Evolutionary conservation across 2,113 vertebrate genomes (phyloP).

Genomic region (Cavia aperea): DNA sequence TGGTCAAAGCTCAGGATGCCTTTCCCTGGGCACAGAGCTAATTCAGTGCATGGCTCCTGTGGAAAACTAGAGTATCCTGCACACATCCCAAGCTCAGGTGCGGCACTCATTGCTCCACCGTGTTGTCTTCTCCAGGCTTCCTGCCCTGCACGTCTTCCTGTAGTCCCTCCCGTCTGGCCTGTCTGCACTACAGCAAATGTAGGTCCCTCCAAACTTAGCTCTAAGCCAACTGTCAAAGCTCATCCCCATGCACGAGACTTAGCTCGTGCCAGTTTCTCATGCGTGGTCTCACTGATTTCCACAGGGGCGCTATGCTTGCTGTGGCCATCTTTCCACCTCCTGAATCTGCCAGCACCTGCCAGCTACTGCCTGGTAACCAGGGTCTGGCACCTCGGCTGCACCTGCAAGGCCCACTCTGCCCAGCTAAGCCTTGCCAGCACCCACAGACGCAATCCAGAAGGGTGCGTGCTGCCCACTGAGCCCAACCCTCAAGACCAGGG

Average conservation of each 20-base stretch:
- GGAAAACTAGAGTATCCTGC: neutral
- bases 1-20: neutral
- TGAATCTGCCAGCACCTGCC: constrained; percentile 33
- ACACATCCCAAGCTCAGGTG: neutral
- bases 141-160: constrained; percentile 23
- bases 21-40: neutral
- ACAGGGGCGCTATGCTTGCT: constrained; percentile 59
- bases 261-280: constrained; percentile 68
- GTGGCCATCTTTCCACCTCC: constrained; percentile 52
- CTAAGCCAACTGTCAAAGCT: constrained; percentile 60
- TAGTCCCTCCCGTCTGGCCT: neutral
- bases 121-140: constrained; percentile 40
- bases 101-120: neutral
- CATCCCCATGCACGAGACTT: constrained; percentile 66
- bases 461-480: neutral
- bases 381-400: constrained; percentile 12
- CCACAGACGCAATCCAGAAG: neutral
- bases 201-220: constrained; percentile 30
- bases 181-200: accelerated
- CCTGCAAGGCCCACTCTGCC: neutral
- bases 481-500: neutral
- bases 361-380: constrained; percentile 2
- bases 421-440: neutral
- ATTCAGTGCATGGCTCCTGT: neutral
- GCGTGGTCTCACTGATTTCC: constrained; percentile 67